Percentiles rank a stretch among this genome's conserved stretches.
phyloP scores from a whole-genome alignment of 2,888 invertebrate species.

The Coenonympha glycerion region DNA sequence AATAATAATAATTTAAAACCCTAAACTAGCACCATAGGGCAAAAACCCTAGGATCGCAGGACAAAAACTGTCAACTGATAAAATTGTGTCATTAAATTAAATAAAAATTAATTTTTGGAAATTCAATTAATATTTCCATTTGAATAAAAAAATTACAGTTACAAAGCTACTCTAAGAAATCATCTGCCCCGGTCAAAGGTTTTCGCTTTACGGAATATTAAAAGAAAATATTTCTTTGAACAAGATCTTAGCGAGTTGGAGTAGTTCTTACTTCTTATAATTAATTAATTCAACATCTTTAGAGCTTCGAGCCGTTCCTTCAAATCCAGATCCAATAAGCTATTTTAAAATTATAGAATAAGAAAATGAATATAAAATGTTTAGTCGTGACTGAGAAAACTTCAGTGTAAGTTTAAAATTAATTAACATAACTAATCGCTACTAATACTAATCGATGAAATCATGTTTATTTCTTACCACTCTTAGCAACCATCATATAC shows the following conservation, averaged over 20 bases:
- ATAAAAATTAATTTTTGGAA: too few relatives aligned
- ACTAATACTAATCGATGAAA: too few relatives aligned
- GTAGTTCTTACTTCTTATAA: neutral
- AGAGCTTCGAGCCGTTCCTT: neutral
- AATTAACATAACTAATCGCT: too few relatives aligned
- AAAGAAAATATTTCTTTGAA: slow-evolving; percentile 2
- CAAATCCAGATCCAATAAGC: neutral
- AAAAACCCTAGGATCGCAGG: too few relatives aligned
- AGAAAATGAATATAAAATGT: neutral
- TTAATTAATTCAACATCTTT: slow-evolving; percentile 4
- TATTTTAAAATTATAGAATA: neutral
- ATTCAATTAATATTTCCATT: too few relatives aligned
- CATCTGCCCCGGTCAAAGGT: neutral
- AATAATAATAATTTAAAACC: too few relatives aligned
- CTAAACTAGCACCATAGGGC: too few relatives aligned
- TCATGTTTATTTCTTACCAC: too few relatives aligned
- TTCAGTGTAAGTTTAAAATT: neutral
- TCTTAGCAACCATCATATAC: too few relatives aligned
- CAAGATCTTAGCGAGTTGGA: neutral
- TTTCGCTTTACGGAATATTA: slow-evolving; percentile 1
- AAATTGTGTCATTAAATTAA: too few relatives aligned
- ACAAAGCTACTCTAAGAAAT: neutral
- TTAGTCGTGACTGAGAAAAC: neutral
- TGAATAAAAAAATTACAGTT: neutral
- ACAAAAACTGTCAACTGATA: too few relatives aligned